Evolutionary conservation across 2,888 invertebrate genomes (phyloP), one percentile per base, ranked within the genome.

Genomic region (Agrochola macilenta): DNA sequence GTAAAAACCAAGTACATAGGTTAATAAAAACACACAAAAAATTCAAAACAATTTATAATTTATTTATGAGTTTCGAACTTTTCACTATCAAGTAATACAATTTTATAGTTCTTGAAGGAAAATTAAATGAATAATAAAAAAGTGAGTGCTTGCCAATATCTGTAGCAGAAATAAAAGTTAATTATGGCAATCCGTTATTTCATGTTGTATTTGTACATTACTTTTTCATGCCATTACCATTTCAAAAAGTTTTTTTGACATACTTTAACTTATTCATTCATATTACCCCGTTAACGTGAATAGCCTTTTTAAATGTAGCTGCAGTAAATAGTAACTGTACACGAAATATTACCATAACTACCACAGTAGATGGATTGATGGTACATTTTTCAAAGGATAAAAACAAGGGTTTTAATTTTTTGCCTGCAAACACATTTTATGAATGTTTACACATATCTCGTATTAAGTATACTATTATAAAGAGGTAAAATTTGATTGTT

Each of bases 131-230:
- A 69, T 30, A 69, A n/a, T n/a, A n/a, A 54, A 70, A 49, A 57
- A n/a, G 1, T n/a, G n/a, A 73, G 57, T 57, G 57, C n/a, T 11
- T 57, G 57, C 12, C 57, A 71, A 70, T 63, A 57, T 57, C 20
- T 52, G 23, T n/a, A 43, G 58, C 65, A 60, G 35, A 35, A 65
- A 79, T 73, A 54, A 79, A 73, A 54, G 9, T 73, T 58, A 79
- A 73, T 26, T 52, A 35, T 11, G 3, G 39, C 46, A 39, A 73
- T 66, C 12, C 3, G 23, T 60, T 60, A 20, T 60, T 46, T 46
- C 26, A 14, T 35, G 14, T 7, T 17, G 46, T 52, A 26, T 49
- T 30, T 39, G 23, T 57, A 12, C 23, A 46, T 65, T 35, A 52
- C 30, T 26, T 79, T 72, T 58, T 52, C 23, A 64, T 52, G 46